Evolutionary conservation across 2,888 invertebrate species (phyloP), one percentile per base, ranked within the genome.

Genomic region (Aspidiotus rigidus): DNA sequence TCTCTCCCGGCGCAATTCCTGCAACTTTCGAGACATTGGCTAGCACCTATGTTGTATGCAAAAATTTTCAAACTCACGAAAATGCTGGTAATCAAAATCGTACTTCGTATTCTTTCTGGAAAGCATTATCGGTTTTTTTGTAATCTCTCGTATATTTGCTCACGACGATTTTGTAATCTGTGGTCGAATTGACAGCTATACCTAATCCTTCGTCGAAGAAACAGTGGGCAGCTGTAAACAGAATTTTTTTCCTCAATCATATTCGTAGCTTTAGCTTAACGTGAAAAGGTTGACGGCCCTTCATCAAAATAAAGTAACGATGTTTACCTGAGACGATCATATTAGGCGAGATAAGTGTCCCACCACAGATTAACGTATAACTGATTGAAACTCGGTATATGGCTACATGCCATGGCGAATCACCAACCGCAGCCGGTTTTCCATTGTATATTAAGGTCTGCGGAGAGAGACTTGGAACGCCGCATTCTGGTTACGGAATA

Each of bases 141-240:
- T 67, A 67, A 49, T 60, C 42, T 67, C 67, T 67, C 0, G 67
- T 59, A 7, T n/a, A 17, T 67, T 67, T 67, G 28, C 59, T 44
- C 13, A 67, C 67, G n/a, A 60, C 67, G 1, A 67, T 16, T 67
- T 67, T 44, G 28, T 28, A 67, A 67, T 49, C 49, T n/a, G 11
- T 49, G n/a, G 49, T 49, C 10, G 49, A 49, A 6, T 49, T 11
- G 28, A 28, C 28, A 28, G 28, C 28, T 28, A 28, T 28, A 28
- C 28, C 28, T 28, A 28, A 28, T 6, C 8, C 2, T 44, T 56
- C 17, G 10, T 67, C 67, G 49, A 59, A 60, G 55, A 69, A 69
- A 55, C 69, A 69, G n/a, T 69, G 69, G 11, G 69, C 69, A 54
- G 69, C 69, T 69, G 16, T 17, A 62, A 67, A 44, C 13, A 8